Evolutionary conservation across 2,113 vertebrate species (phyloP), one percentile per base, ranked within the genome.

Genomic region (Rhipidura dahli): DNA sequence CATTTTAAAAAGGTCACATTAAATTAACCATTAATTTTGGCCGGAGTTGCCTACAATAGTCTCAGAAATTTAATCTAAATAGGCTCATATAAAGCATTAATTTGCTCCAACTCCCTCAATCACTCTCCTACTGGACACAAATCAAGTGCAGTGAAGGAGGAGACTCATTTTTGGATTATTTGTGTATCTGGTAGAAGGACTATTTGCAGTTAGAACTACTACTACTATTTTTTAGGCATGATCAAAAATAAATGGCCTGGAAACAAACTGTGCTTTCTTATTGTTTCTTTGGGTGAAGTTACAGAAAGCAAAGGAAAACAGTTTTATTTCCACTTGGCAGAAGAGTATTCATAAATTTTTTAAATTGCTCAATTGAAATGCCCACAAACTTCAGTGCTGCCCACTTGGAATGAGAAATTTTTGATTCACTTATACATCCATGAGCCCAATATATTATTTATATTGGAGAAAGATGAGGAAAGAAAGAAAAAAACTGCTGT

Each of bases 1-100:
- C 44, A 78, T 93, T 94, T 85, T 79, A 1, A 90, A 95, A 95
- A 84, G 69, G 78, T 91, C 49, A 87, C 56, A 84, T 76, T 92
- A 83, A 94, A 82, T 95, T 85, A 90, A 61, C 57, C 26, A 51
- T 87, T 94, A 50, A 68, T 82, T 93, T 95, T 81, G 1, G 0
- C 10, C 12, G 5, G 3, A 27, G 6, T 63, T 75, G 30, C 53
- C 35, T 40, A 66, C 9, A 85, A 47, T 76, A 66, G 31, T n/a
- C 49, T 82, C 39, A 13, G 54, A 72, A 87, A 87, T 35, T 35
- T 77, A 70, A 81, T 77, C 37, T 72, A 60, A 89, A 65, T 7
- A 5, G 37, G 19, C 7, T 89, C 51, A 71, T 51, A 57, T 5
- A 68, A 75, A 64, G 18, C 28, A 83, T 65, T 45, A 66, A 76